phyloP scores from a whole-genome alignment of 2,797 vertebrate species.

The Coendou prehensilis region DNA sequence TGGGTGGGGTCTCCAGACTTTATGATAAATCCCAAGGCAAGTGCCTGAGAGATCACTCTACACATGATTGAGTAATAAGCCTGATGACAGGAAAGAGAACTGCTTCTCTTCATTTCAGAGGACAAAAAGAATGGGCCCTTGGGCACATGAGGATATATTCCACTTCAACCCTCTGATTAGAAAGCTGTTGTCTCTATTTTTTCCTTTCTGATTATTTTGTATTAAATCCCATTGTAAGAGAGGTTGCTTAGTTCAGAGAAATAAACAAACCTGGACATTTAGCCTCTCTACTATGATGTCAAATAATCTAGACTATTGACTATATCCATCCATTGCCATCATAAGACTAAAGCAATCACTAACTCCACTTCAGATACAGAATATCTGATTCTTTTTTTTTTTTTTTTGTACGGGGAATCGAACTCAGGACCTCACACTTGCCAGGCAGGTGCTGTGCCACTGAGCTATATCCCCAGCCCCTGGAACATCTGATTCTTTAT shows the following conservation, averaged over 20 bases:
- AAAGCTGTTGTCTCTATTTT: slow-evolving; percentile 26
- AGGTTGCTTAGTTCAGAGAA: slow-evolving; percentile 30
- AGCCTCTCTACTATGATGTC: background rate
- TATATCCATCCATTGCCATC: background rate
- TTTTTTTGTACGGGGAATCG: no score
- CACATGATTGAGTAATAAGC: slow-evolving; percentile 62
- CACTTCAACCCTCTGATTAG: slow-evolving; percentile 28
- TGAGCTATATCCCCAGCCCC: no score
- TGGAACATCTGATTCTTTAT: background rate
- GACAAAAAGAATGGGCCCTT: slow-evolving; percentile 7
- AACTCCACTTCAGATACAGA: background rate
- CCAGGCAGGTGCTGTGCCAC: no score
- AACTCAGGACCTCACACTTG: no score
- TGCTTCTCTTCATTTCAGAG: slow-evolving; percentile 50
- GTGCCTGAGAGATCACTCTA: slow-evolving; percentile 21
- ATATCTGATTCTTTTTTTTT: background rate
- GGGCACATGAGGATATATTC: background rate
- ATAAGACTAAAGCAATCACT: background rate
- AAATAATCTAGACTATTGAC: slow-evolving; percentile 8
- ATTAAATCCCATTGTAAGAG: slow-evolving; percentile 24
- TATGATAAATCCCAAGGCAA: slow-evolving; percentile 46
- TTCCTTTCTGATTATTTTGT: slow-evolving; percentile 43
- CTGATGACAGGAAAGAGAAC: slow-evolving; percentile 35
- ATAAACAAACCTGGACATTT: slow-evolving; percentile 17
- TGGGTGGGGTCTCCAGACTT: slow-evolving; percentile 51